Conservation (phyloP, 2,113 vertebrate species). For the Oxyura jamaicensis region DNA sequence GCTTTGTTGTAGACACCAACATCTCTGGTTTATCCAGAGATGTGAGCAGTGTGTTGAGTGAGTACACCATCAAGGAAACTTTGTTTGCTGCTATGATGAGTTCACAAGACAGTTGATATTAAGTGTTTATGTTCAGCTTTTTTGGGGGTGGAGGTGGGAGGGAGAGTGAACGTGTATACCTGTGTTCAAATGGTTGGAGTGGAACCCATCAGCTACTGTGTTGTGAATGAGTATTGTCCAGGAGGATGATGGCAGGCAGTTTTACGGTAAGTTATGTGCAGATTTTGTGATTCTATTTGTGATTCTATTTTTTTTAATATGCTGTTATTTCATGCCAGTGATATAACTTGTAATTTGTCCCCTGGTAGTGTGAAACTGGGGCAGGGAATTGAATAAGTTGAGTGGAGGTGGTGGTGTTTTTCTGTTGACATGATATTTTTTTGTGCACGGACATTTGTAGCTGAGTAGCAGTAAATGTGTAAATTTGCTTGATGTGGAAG, state of each 20-base stretch:
- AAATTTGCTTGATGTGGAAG: not conserved
- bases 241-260: not conserved
- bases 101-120: accelerated
- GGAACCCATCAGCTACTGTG: not conserved
- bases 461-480: not conserved
- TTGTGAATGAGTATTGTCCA: not conserved
- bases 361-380: not conserved
- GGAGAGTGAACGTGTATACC: not conserved
- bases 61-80: accelerated
- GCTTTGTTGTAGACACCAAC: accelerated
- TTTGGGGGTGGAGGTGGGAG: not conserved
- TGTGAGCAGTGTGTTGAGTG: no score
- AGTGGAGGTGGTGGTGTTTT: not conserved
- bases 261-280: not conserved
- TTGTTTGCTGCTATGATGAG: accelerated
- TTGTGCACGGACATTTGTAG: not conserved
- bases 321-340: not conserved
- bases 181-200: no score
- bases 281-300: not conserved
- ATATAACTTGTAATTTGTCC: not conserved
- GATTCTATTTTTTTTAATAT: not conserved
- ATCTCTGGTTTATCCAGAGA: not conserved
- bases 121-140: accelerated
- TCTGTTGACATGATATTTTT: not conserved
- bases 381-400: not conserved